Evolutionary conservation across 2,888 invertebrate genomes (phyloP).

Genomic region (Tanaodytes sp.): DNA sequence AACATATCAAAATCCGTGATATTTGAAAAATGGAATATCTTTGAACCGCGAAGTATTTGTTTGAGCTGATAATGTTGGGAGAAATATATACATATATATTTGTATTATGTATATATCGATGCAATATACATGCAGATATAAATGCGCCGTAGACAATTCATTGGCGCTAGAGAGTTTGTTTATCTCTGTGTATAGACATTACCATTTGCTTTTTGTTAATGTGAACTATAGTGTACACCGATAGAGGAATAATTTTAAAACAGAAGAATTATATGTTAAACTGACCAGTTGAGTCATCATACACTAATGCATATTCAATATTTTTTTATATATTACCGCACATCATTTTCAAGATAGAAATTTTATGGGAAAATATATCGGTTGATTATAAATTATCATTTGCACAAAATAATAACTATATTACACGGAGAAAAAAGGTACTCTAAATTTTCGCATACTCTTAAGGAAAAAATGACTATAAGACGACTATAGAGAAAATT

Average conservation of each 20-base stretch:
- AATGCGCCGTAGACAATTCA: conserved; percentile 41
- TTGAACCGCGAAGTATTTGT: conserved; percentile 31
- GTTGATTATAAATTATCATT: no score
- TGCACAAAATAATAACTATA: no score
- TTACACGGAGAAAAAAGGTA: no score
- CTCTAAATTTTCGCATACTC: no score
- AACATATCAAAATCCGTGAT: no score
- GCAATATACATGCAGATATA: conserved; percentile 34
- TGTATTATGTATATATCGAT: no score
- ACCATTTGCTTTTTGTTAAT: conserved; percentile 32
- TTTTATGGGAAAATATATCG: no score
- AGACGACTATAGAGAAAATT: no score
- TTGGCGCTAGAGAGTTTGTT: conserved; percentile 28
- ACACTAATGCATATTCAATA: not conserved
- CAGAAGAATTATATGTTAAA: no score
- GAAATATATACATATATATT: no score
- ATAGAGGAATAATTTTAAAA: conserved; percentile 28
- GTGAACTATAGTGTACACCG: conserved; percentile 22
- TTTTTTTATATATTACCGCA: not conserved
- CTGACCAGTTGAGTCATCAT: not conserved
- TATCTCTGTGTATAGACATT: conserved; percentile 25
- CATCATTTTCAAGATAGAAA: not conserved
- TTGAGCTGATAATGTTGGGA: conserved; percentile 32
- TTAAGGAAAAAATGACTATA: no score
- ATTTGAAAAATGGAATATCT: conserved; percentile 21